phyloP scores from a whole-genome alignment of 2,113 vertebrate genomes.

The Catagonus wagneri region DNA sequence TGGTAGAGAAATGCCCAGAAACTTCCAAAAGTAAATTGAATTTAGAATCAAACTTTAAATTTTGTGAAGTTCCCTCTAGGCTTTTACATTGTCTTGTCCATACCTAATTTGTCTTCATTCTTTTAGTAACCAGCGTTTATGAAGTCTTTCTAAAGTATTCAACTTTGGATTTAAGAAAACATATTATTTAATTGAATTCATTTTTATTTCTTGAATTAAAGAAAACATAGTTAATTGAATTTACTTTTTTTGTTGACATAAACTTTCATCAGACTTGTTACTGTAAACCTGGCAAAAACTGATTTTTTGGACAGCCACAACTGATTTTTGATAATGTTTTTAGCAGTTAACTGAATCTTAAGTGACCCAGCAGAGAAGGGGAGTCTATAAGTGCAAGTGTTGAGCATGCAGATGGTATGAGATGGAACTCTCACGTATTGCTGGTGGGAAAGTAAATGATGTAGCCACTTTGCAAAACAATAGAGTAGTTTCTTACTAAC shows the following conservation, averaged over 20 bases:
- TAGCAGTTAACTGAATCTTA: background rate
- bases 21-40: slow-evolving; percentile 5
- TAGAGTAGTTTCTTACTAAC: background rate
- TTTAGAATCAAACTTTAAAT: background rate
- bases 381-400: background rate
- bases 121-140: background rate
- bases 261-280: background rate
- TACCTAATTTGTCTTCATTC: background rate
- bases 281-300: background rate
- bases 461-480: background rate
- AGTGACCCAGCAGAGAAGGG: background rate
- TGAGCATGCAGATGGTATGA: background rate
- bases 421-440: background rate
- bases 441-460: background rate
- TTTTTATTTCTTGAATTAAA: slow-evolving; percentile 20
- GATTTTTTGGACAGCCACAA: background rate
- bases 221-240: background rate
- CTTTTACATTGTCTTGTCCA: background rate
- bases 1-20: background rate
- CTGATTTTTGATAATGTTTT: background rate
- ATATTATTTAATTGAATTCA: background rate
- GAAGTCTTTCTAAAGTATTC: background rate
- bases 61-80: background rate
- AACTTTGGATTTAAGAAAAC: background rate
- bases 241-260: background rate